phyloP scores from a whole-genome alignment of 2,888 invertebrate species.

The Andricus curvator region DNA sequence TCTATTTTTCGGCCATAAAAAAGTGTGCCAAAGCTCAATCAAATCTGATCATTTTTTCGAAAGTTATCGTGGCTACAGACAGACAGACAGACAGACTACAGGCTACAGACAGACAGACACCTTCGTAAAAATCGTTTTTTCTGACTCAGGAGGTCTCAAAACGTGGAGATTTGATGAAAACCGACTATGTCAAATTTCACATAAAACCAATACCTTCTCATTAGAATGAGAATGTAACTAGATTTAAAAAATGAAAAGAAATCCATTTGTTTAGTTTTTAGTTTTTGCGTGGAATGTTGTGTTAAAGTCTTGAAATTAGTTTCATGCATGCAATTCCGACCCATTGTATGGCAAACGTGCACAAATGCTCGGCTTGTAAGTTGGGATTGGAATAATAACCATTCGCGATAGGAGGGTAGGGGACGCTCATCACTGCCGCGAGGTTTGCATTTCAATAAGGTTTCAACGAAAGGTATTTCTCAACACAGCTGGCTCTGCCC shows the following conservation, averaged over 20 bases:
- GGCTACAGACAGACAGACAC: no score
- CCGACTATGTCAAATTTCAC: no score
- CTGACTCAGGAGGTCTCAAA: no score
- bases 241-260: not conserved
- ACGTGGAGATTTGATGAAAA: no score
- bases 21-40: no score
- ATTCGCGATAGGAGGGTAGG: conserved; percentile 53
- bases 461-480: conserved; percentile 70
- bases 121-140: no score
- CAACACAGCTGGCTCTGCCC: conserved; percentile 62
- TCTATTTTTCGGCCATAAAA: no score
- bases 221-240: no score
- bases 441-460: conserved; percentile 69
- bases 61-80: no score
- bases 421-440: conserved; percentile 62
- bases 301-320: conserved; percentile 24
- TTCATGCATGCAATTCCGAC: conserved; percentile 24
- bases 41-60: no score
- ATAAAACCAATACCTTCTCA: no score
- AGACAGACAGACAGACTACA: no score
- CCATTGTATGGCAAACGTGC: conserved; percentile 55
- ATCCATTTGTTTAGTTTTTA: not conserved
- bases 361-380: conserved; percentile 67
- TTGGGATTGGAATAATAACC: conserved; percentile 46
- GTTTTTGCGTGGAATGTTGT: not conserved